Evolutionary conservation across 1,140 invertebrate species (phyloP).

Genomic region (Tenebrio molitor): DNA sequence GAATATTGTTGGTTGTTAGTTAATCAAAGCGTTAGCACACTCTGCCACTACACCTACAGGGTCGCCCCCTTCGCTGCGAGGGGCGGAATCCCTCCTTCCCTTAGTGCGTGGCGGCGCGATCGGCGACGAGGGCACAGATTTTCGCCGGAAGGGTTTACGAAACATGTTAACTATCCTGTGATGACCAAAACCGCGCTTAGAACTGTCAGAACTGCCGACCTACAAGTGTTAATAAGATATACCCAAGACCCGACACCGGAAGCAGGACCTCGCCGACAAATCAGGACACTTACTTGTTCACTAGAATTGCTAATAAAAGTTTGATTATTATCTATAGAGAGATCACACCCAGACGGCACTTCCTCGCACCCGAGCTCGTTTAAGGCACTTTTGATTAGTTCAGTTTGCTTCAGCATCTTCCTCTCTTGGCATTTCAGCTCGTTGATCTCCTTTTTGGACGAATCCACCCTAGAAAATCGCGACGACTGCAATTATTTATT

Average conservation of each 20-base stretch:
- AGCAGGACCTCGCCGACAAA: neutral
- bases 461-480: conserved; percentile 56
- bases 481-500: conserved; percentile 9
- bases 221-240: conserved; percentile 52
- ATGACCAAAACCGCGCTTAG: conserved; percentile 58
- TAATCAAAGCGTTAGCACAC: conserved; percentile 1
- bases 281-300: conserved; percentile 59
- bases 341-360: conserved; percentile 86
- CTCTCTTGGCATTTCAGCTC: conserved; percentile 83
- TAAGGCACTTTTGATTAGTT: conserved; percentile 86
- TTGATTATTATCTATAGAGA: conserved; percentile 73
- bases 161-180: conserved; percentile 71
- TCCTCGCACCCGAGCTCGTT: conserved; percentile 89
- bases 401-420: conserved; percentile 83
- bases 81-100: conserved; percentile 67
- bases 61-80: conserved; percentile 63
- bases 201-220: conserved; percentile 61
- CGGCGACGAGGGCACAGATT: conserved; percentile 76
- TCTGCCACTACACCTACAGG: conserved; percentile 62
- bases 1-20: too few relatives aligned
- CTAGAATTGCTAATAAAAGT: conserved; percentile 60
- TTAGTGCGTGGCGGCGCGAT: conserved; percentile 68
- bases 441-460: conserved; percentile 67
- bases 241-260: neutral
- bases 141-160: conserved; percentile 75